Base-by-base conservation (phyloP, 2,888 invertebrate species). In the Agriopis leucophaearia region DNA sequence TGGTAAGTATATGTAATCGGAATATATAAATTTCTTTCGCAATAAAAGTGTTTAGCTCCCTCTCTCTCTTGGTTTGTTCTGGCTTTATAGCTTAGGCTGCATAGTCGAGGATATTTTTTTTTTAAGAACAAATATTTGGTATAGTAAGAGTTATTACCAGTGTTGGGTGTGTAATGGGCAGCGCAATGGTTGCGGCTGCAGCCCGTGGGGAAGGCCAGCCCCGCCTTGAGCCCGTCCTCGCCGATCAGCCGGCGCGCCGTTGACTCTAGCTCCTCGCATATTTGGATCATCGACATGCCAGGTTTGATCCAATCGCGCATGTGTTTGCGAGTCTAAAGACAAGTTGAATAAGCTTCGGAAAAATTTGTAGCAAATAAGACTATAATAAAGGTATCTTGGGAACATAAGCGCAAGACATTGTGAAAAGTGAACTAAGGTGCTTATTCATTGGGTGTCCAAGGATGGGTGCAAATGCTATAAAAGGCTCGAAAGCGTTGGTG, bases 121-220 rank as follows among this genome's bases (percentile, higher is more conserved):
- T 8, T 9, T 40, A 36, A 8, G 8, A 40, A 8, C 8, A 42
- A 13, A 9, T 13, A 13, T 10, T 36, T 36, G 44, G 2, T 40
- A 44, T 42, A 27, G 12, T 8, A 12, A 18, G 40, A 48, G 4
- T 8, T 38, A 38, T 13, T 81, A 94, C 95, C 99, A 62, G 99
- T 98, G 89, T 99, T 99, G 6, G 99, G 99, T 13, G 99, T 99
- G 84, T 99, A 99, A 94, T 99, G 99, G 59, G 99, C 99, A 64
- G 99, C 99, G 87, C 99, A 99, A 88, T 99, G 97, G 91, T 99
- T 99, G 58, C 99, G 95, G n/a, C 99, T 99, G 87, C 99, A 99
- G 0, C 99, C 99, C 0, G 99, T 99, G 0, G 99, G 99, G 88
- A 99, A 99, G 8, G 98, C 98, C 69, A 98, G 90, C 0, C 98